A percentile compares a stretch with the other conserved stretches of the same genome.
These are phyloP conservation scores for Laterallus jamaicensis DNA, from an alignment of 2,113 vertebrate species.

Conservation along the genomic window DNA sequence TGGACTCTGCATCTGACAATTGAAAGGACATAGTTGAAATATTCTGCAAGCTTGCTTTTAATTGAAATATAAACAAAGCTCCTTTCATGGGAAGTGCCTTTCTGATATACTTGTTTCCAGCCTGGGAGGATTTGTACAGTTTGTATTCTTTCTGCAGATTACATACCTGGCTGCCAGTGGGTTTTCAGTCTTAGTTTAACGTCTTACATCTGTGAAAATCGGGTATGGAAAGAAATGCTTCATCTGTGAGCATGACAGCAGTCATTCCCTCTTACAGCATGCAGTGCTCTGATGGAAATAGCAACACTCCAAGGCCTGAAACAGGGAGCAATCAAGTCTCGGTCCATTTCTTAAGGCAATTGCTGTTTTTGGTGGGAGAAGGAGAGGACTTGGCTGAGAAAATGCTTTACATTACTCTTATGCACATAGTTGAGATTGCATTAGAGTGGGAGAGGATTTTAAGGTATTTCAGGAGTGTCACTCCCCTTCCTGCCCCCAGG, in stretches of 20 bases:
- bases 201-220: not conserved
- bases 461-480: not conserved
- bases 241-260: rapidly evolving
- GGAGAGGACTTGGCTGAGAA: not conserved
- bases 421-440: rapidly evolving
- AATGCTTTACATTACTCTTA: not conserved
- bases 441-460: not conserved
- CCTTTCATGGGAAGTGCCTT: constrained; percentile 28
- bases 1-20: not conserved
- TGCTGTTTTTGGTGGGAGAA: not conserved
- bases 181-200: not conserved
- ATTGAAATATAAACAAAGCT: constrained; percentile 46
- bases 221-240: not conserved
- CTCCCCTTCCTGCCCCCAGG: not conserved
- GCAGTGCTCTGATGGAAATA: not conserved
- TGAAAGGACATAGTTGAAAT: constrained; percentile 3
- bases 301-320: not conserved
- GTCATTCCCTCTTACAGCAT: rapidly evolving
- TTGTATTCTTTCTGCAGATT: not conserved
- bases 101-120: not conserved
- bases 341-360: not conserved
- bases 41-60: not conserved
- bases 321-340: not conserved
- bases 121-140: not conserved
- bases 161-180: not conserved